Evolutionary conservation across 2,113 vertebrate species (phyloP).

Genomic region (Rhabdomys dilectus): DNA sequence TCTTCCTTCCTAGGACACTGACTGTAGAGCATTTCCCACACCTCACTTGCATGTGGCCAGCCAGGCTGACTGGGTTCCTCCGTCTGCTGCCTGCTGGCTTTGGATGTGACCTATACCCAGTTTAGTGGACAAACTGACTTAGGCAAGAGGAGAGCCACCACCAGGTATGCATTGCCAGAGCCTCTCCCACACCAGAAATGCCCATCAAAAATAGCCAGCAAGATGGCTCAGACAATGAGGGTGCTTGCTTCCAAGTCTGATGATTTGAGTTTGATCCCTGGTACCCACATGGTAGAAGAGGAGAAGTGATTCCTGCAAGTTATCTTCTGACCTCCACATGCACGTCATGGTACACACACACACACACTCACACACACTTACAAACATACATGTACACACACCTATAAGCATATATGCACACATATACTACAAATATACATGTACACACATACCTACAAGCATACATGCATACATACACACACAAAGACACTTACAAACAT

Average conservation of each 20-base stretch:
- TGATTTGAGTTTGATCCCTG: not conserved
- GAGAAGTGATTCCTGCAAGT: not conserved
- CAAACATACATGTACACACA: not conserved
- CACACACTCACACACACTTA: not conserved
- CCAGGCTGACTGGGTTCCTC: rapidly evolving
- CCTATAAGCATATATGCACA: not conserved
- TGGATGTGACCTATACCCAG: not conserved
- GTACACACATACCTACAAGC: not conserved
- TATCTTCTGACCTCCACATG: not conserved
- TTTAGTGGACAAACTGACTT: not conserved
- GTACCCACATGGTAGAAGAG: not conserved
- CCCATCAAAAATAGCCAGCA: not conserved
- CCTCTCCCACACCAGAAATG: rapidly evolving
- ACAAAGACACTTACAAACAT: not conserved
- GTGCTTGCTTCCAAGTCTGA: not conserved
- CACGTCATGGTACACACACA: too few relatives aligned
- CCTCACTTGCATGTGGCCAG: not conserved
- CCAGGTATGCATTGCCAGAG: too few relatives aligned
- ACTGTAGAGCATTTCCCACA: rapidly evolving
- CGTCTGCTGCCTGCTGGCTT: not conserved
- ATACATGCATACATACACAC: not conserved
- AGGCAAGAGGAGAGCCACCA: not conserved
- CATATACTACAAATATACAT: not conserved
- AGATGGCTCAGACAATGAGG: not conserved
- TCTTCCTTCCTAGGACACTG: rapidly evolving